Evolutionary conservation across 2,797 vertebrate species (phyloP).

Genomic region (Channallabes apus): DNA sequence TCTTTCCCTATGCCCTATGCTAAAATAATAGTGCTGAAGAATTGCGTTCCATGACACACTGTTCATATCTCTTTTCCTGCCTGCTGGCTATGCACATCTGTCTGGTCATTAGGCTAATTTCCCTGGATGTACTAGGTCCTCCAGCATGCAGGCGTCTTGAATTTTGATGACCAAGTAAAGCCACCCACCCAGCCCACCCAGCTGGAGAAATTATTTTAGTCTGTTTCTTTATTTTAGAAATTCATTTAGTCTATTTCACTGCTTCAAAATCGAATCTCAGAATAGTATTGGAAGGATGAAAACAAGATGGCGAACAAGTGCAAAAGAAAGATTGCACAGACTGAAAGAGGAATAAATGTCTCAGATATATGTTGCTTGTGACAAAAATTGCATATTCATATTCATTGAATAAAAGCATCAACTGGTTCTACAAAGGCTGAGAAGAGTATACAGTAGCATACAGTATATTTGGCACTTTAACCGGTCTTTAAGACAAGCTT

Average conservation of each 20-base stretch:
- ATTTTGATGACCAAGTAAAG: slow-evolving; percentile 36
- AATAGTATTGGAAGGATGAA: slow-evolving; percentile 43
- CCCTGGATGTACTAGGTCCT: slow-evolving; percentile 13
- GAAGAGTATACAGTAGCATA: slow-evolving; percentile 56
- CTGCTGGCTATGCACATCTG: slow-evolving; percentile 20
- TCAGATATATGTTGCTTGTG: slow-evolving; percentile 43
- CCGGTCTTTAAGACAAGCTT: slow-evolving; percentile 20
- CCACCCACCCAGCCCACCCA: not conserved
- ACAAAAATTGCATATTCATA: slow-evolving; percentile 60
- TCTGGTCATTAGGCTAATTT: slow-evolving; percentile 33
- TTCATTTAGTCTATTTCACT: slow-evolving; percentile 38
- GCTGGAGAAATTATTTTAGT: not conserved
- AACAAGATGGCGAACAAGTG: not conserved
- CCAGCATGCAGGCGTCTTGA: slow-evolving; percentile 29
- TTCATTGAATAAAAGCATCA: slow-evolving; percentile 63
- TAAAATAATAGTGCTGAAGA: slow-evolving; percentile 45
- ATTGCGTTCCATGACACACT: slow-evolving; percentile 41
- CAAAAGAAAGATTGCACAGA: not conserved
- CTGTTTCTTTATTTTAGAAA: too few relatives aligned
- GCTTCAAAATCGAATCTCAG: slow-evolving; percentile 41
- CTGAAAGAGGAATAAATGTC: not conserved
- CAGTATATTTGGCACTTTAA: slow-evolving; percentile 65
- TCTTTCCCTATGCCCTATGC: slow-evolving; percentile 52
- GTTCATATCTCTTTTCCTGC: slow-evolving; percentile 13
- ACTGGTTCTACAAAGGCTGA: slow-evolving; percentile 57